Evolutionary conservation across 2,797 vertebrate species (phyloP).

Genomic region (Sebastes nivosus): DNA sequence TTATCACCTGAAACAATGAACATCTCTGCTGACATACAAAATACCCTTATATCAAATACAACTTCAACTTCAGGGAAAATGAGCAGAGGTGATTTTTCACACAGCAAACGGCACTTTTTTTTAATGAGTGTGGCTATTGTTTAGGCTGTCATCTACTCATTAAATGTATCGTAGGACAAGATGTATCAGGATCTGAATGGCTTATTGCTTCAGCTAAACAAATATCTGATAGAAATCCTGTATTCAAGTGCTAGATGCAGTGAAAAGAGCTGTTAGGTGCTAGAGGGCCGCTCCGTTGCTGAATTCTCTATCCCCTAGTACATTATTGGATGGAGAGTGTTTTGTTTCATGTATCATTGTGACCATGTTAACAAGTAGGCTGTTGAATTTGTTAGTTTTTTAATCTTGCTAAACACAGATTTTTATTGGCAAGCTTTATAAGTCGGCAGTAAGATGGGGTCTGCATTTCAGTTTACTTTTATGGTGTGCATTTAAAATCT

Average conservation of each 20-base stretch:
- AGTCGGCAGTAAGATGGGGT: neutral
- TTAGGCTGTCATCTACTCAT: neutral
- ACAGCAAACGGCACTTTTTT: neutral
- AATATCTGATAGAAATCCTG: neutral
- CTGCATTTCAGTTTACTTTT: neutral
- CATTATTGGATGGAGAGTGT: neutral
- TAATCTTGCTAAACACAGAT: neutral
- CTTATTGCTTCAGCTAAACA: neutral
- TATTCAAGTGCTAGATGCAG: neutral
- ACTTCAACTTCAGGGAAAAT: slow-evolving; percentile 3
- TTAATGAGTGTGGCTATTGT: neutral
- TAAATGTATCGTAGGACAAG: too few relatives aligned
- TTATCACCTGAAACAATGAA: neutral
- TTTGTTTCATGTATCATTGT: neutral
- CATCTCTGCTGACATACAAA: neutral
- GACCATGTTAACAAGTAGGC: neutral
- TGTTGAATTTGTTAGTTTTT: neutral
- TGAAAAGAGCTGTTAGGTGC: neutral
- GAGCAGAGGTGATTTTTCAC: neutral
- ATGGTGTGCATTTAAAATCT: slow-evolving; percentile 2
- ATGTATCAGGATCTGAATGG: neutral
- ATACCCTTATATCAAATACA: neutral
- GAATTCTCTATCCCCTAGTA: neutral
- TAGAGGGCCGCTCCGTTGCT: neutral
- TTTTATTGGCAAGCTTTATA: neutral